phyloP scores from a whole-genome alignment of 2,113 vertebrate species.

The Tetraodon nigroviridis region DNA sequence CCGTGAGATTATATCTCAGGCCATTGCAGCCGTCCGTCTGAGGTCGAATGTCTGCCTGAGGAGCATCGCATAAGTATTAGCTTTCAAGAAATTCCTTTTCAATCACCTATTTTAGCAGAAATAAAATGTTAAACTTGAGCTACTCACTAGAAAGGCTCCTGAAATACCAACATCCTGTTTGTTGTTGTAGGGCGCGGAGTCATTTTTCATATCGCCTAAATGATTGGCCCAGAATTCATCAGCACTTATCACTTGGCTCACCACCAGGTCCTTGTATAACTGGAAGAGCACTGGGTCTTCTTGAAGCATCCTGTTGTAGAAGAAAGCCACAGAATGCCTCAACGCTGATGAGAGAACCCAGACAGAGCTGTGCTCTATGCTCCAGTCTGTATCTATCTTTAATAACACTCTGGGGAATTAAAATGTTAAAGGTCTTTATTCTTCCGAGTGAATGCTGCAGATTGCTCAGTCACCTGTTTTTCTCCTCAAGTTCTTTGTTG shows the following conservation, averaged over 20 bases:
- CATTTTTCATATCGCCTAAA: slow-evolving; percentile 81
- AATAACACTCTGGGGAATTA: too few relatives aligned
- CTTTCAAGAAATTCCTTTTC: not conserved
- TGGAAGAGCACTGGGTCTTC: slow-evolving; percentile 98
- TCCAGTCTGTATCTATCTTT: too few relatives aligned
- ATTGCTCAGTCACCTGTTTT: slow-evolving; percentile 85
- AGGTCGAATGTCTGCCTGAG: slow-evolving; percentile 94
- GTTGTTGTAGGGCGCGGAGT: slow-evolving; percentile 74
- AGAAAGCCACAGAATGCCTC: slow-evolving; percentile 16
- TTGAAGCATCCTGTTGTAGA: slow-evolving; percentile 89
- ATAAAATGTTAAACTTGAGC: not conserved
- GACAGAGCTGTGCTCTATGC: too few relatives aligned
- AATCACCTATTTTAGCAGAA: not conserved
- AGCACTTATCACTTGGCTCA: slow-evolving; percentile 97
- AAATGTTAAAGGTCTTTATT: too few relatives aligned
- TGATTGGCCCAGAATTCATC: slow-evolving; percentile 99
- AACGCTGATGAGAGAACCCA: too few relatives aligned
- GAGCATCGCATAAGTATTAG: slow-evolving; percentile 10
- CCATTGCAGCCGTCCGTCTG: slow-evolving; percentile 98
- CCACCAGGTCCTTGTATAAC: slow-evolving; percentile 97
- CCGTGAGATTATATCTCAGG: slow-evolving; percentile 93
- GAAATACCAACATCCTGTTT: slow-evolving; percentile 98
- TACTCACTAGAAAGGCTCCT: slow-evolving; percentile 92
- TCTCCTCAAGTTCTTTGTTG: slow-evolving; percentile 97
- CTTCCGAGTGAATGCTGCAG: not conserved